phyloP scores from a whole-genome alignment of 2,888 invertebrate species.

The Acrobeloides nanus region DNA sequence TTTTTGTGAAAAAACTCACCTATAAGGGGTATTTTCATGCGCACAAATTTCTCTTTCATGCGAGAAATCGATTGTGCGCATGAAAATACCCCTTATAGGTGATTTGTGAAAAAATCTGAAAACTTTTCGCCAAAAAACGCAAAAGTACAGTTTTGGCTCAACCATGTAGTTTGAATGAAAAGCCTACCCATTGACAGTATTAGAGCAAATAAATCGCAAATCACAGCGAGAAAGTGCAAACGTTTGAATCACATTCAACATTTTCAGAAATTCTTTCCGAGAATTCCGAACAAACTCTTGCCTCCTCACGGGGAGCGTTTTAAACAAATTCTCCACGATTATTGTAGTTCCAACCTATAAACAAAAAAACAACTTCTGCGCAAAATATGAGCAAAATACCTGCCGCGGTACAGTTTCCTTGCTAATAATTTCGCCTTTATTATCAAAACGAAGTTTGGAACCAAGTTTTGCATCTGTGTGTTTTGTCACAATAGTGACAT shows the following conservation, averaged over 20 bases:
- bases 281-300: conserved; percentile 81
- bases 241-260: conserved; percentile 78
- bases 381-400: no score
- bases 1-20: no score
- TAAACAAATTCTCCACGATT: conserved; percentile 72
- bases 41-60: background rate
- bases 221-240: conserved; percentile 75
- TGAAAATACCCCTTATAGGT: no score
- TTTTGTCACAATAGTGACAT: conserved; percentile 70
- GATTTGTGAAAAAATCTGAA: conserved; percentile 1
- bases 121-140: background rate
- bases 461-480: conserved; percentile 67
- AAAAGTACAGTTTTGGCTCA: no score
- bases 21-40: background rate
- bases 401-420: conserved; percentile 70
- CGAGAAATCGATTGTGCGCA: no score
- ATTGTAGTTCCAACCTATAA: conserved; percentile 83
- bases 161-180: no score
- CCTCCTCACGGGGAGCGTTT: conserved; percentile 78
- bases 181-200: conserved; percentile 26
- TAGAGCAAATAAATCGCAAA: conserved; percentile 60
- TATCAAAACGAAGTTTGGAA: conserved; percentile 72
- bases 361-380: no score
- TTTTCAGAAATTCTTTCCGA: conserved; percentile 79
- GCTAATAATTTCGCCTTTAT: conserved; percentile 68